Evolutionary conservation across 1,140 invertebrate species (phyloP).

Genomic region (Eufriesea mexicana): DNA sequence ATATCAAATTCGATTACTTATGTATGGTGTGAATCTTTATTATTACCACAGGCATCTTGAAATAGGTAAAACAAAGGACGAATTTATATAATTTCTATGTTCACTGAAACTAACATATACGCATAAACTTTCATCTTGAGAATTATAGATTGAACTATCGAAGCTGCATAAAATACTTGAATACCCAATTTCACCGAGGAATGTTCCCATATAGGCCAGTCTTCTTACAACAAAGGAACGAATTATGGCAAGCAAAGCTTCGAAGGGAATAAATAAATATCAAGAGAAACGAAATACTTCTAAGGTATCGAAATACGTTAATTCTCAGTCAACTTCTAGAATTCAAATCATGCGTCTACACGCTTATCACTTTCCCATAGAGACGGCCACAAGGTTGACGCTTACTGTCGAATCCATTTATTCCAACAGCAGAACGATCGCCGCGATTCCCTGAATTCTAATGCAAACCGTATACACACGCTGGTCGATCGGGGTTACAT

Average conservation of each 20-base stretch:
- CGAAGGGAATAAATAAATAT: neutral
- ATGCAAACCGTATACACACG: conserved; percentile 8
- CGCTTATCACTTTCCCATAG: conserved; percentile 42
- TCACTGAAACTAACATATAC: neutral
- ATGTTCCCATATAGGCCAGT: no score
- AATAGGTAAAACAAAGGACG: neutral
- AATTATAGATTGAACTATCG: neutral
- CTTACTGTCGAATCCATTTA: conserved; percentile 28
- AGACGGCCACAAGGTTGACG: conserved; percentile 16
- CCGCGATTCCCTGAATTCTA: conserved; percentile 36
- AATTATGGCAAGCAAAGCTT: no score
- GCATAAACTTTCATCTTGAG: neutral
- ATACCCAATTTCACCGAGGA: neutral
- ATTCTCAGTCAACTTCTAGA: neutral
- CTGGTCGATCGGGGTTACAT: conserved; percentile 38
- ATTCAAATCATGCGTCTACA: conserved; percentile 20
- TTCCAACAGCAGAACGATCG: conserved; percentile 17
- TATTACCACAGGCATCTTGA: neutral
- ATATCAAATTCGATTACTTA: neutral
- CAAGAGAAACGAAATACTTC: neutral
- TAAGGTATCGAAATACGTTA: neutral
- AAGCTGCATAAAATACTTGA: neutral
- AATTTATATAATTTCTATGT: neutral
- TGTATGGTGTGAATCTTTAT: neutral
- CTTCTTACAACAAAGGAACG: neutral